Conservation (phyloP, 1,140 invertebrate species). For the Halesus radiatus region DNA sequence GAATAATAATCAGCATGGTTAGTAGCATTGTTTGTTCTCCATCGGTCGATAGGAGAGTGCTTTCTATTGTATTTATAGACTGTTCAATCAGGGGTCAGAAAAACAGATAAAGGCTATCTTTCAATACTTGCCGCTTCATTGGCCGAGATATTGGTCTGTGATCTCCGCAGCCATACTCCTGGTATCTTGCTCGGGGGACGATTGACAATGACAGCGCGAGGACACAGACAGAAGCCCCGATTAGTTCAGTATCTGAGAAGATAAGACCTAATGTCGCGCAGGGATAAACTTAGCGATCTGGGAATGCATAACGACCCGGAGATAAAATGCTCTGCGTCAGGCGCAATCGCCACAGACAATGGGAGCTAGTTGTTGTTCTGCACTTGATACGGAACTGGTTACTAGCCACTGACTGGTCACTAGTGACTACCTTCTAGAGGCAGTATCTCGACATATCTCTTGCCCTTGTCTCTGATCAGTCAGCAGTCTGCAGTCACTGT, state of each 20-base stretch:
- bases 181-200: slow-evolving; percentile 4
- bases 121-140: slow-evolving; percentile 47
- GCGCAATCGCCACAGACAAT: slow-evolving; percentile 37
- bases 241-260: slow-evolving; percentile 33
- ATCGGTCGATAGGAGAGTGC: slow-evolving; percentile 30
- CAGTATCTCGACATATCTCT: no score
- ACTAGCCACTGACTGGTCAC: no score
- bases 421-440: no score
- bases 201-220: slow-evolving; percentile 52
- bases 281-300: slow-evolving; percentile 49
- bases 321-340: slow-evolving; percentile 46
- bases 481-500: background rate
- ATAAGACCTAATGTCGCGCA: slow-evolving; percentile 45
- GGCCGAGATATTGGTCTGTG: slow-evolving; percentile 37
- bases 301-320: slow-evolving; percentile 51
- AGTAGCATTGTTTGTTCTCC: background rate
- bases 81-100: slow-evolving; percentile 54
- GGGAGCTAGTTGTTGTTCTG: slow-evolving; percentile 21
- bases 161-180: slow-evolving; percentile 5
- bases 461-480: background rate
- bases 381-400: background rate
- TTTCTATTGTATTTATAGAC: slow-evolving; percentile 51
- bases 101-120: slow-evolving; percentile 54
- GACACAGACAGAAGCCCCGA: slow-evolving; percentile 31
- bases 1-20: background rate